Base-by-base conservation (phyloP, 64 coral and sea anemone species). In the Montipora cactus region DNA sequence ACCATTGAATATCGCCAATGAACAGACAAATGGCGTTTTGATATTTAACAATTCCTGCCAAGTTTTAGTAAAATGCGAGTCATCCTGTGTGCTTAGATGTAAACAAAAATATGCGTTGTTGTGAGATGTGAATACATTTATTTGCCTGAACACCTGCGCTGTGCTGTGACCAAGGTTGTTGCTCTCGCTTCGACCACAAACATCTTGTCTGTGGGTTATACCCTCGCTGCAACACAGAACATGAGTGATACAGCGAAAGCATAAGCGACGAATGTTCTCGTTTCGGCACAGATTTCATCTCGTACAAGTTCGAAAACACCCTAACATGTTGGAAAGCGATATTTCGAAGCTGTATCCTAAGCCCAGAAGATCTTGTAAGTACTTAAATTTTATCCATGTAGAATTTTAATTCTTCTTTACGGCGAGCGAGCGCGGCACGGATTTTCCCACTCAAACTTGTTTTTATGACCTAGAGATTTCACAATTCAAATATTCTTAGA, bases 251-350 rank as follows among this genome's bases (percentile, higher is more conserved):
- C 47, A 48, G 47, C 46, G 61, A 7, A 5, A 16, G 6, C 20
- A 49, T 86, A 72, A 72, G 22, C 64, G 45, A 50, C 82, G 87
- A 89, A 89, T 89, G 87, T 16, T 78, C 14, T 58, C 73, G 4
- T 9, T 5, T 49, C 70, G 18, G 78, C 87, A 89, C 44, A 22
- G 59, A 8, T n/a, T 89, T 79, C 87, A 89, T 46, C 14, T 89
- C 3, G 52, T 89, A 6, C 50, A 48, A 9, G 87, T 89, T 59
- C 87, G 9, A 22, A 89, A 78, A 59, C 52, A 11, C 22, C 72
- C 87, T 67, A 47, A 50, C 2, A 89, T 89, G 91, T 51, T 93
- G 81, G 91, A 93, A 16, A 93, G 91, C 57, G 91, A 87, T 67
- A 76, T 86, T 69, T 70, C 53, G n/a, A 93, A 87, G 73, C 57